A percentile compares a stretch with the other conserved stretches of the same genome.
Evolutionary conservation across 2,113 vertebrate genomes (phyloP).

Genomic region (Trematocara marginatum): DNA sequence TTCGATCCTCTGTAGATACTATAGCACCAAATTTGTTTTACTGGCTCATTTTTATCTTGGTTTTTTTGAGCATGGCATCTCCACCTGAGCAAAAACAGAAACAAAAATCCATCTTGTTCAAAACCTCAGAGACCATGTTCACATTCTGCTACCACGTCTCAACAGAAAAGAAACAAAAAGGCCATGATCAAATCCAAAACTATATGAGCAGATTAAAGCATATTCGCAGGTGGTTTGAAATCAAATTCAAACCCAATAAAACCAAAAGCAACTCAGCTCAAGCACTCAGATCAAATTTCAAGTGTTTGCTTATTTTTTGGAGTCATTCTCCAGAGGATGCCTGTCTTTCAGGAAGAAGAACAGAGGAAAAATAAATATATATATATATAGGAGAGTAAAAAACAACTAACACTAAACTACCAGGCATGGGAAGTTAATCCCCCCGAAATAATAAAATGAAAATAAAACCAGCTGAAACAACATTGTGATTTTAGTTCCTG

Average conservation of each 20-base stretch:
- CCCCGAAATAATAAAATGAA: too few species aligned
- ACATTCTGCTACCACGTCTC: neutral
- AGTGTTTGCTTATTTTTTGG: neutral
- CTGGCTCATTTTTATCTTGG: neutral
- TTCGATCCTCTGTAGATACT: neutral
- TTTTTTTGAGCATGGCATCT: neutral
- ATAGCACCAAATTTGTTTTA: neutral
- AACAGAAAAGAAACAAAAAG: neutral
- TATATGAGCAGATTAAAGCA: neutral
- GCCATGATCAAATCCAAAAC: neutral
- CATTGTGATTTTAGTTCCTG: too few species aligned
- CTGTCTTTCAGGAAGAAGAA: neutral
- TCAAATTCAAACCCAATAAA: constrained; percentile 17
- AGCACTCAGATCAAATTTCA: neutral
- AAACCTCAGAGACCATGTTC: neutral
- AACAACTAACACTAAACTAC: neutral
- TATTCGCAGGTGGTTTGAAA: constrained; percentile 11
- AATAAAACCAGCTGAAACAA: too few species aligned
- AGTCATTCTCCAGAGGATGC: neutral
- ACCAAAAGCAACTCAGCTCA: neutral
- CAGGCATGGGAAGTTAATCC: neutral
- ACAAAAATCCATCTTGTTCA: neutral
- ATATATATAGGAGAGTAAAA: neutral
- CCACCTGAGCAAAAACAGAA: neutral
- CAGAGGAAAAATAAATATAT: accelerated